These are phyloP conservation scores for Glaucopsyche alexis DNA, from an alignment of 2,888 invertebrate species.

Conservation along the genomic window DNA sequence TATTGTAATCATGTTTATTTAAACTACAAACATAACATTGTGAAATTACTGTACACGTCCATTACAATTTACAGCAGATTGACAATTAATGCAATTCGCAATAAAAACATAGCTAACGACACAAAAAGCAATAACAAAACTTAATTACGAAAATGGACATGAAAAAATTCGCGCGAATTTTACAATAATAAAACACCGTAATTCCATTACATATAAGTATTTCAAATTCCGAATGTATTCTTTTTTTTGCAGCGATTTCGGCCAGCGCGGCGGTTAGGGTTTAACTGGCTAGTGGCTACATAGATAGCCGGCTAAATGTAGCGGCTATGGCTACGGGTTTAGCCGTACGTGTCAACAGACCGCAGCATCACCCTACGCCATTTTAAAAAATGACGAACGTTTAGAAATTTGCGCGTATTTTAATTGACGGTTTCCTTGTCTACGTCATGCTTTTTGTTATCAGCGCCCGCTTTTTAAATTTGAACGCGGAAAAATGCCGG, in stretches of 20 bases:
- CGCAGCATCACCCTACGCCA: not conserved
- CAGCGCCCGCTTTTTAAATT: constrained; percentile 8
- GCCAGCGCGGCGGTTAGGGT: not conserved
- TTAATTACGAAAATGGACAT: constrained; percentile 9
- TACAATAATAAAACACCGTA: constrained; percentile 4
- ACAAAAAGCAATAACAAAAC: constrained; percentile 16
- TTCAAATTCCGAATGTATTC: not conserved
- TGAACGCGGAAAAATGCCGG: constrained; percentile 6
- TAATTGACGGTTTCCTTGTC: constrained; percentile 18
- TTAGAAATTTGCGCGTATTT: constrained; percentile 10
- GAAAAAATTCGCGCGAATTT: constrained; percentile 1
- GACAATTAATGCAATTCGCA: constrained; percentile 4
- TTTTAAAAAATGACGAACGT: constrained; percentile 14
- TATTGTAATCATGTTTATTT: too few relatives aligned
- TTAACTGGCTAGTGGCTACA: not conserved
- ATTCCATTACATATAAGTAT: constrained; percentile 3
- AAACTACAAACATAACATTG: not conserved
- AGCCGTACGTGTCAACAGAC: constrained; percentile 6
- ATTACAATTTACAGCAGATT: constrained; percentile 4
- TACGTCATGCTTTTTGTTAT: constrained; percentile 1
- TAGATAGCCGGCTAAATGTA: not conserved
- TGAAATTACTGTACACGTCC: not conserved
- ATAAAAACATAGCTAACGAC: constrained; percentile 5
- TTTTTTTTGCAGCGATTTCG: not conserved
- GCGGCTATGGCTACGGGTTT: not conserved